These are phyloP conservation scores for Listrodromus nycthemerus DNA, from an alignment of 2,888 invertebrate genomes.

Conservation along the genomic window DNA sequence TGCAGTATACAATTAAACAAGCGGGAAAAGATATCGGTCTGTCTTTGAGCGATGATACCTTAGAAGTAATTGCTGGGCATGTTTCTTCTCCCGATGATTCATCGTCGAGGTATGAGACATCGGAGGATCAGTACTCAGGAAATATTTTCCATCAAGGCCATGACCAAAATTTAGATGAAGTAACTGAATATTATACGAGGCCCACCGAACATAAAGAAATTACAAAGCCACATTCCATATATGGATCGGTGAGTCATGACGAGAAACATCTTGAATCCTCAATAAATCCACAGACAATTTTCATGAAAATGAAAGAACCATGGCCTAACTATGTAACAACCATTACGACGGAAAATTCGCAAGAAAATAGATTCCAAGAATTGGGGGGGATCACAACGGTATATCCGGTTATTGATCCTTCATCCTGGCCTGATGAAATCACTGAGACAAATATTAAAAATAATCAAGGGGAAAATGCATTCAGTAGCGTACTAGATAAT, in stretches of 20 bases:
- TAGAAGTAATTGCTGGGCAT: neutral
- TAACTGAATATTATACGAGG: neutral
- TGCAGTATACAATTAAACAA: slow-evolving; percentile 2
- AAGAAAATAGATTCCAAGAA: neutral
- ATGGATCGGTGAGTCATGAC: neutral
- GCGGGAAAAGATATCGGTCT: neutral
- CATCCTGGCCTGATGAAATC: neutral
- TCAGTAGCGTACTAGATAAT: neutral
- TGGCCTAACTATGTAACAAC: neutral
- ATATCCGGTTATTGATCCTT: slow-evolving; percentile 1
- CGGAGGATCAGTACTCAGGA: neutral
- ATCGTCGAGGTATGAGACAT: neutral
- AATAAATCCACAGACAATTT: neutral
- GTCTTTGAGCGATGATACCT: neutral
- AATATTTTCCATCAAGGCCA: neutral
- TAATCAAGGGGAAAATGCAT: neutral
- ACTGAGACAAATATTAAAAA: neutral
- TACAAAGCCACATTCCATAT: neutral
- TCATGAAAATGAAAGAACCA: slow-evolving; percentile 8
- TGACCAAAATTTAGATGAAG: neutral
- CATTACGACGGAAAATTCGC: neutral
- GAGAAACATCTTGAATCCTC: neutral
- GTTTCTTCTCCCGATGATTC: neutral
- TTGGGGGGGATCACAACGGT: slow-evolving; percentile 7
- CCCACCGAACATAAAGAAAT: neutral